Conservation (phyloP, 2,797 vertebrate species). For the Furcifer pardalis region DNA sequence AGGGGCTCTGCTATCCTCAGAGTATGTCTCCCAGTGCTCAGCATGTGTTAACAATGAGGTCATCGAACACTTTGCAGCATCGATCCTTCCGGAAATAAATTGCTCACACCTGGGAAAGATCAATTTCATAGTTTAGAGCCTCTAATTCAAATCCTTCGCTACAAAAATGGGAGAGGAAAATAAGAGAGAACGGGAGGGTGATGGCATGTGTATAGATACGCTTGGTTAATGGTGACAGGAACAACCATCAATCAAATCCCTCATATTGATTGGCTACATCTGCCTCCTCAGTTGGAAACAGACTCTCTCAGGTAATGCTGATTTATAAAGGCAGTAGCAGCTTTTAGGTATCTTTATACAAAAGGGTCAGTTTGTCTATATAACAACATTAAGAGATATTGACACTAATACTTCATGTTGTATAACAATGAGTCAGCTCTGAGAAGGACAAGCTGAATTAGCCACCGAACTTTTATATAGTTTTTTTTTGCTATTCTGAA, state of each 20-base stretch:
- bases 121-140: conserved; percentile 54
- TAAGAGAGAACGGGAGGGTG: conserved; percentile 17
- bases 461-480: conserved; percentile 66
- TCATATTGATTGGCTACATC: conserved; percentile 62
- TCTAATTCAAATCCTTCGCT: conserved; percentile 46
- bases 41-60: neutral
- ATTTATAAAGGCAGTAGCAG: conserved; percentile 63
- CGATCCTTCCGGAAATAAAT: conserved; percentile 37
- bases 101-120: conserved; percentile 40
- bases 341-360: conserved; percentile 64
- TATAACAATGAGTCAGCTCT: conserved; percentile 65
- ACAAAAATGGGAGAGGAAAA: conserved; percentile 37
- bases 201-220: conserved; percentile 23
- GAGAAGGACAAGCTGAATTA: conserved; percentile 61
- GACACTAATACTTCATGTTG: conserved; percentile 65
- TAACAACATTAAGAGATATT: conserved; percentile 72
- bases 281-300: conserved; percentile 62
- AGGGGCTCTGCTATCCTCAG: neutral
- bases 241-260: conserved; percentile 62
- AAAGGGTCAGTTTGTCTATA: conserved; percentile 57
- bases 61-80: neutral
- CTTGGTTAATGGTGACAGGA: conserved; percentile 51
- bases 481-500: conserved; percentile 51
- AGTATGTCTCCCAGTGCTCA: neutral
- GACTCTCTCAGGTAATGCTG: conserved; percentile 51